Evolutionary conservation across 2,888 invertebrate genomes (phyloP).

Genomic region (Cephus spinipes): DNA sequence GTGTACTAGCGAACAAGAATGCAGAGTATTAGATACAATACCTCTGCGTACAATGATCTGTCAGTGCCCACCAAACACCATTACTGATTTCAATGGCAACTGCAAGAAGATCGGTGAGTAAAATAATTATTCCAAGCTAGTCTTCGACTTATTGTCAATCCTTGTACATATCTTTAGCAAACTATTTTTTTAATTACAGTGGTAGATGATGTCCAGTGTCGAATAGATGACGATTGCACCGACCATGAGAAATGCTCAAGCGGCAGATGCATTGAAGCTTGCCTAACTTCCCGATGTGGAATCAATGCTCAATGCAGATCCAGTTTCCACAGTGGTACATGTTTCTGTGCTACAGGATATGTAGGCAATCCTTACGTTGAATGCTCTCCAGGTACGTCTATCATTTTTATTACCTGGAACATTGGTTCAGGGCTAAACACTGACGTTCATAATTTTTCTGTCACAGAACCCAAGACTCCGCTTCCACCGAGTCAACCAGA

Average conservation of each 20-base stretch:
- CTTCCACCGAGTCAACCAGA: constrained; percentile 68
- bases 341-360: constrained; percentile 83
- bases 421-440: neutral
- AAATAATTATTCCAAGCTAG: neutral
- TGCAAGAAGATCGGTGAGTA: constrained; percentile 72
- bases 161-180: neutral
- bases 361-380: constrained; percentile 83
- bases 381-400: constrained; percentile 73
- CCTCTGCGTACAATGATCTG: constrained; percentile 89
- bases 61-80: constrained; percentile 85
- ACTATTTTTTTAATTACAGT: neutral
- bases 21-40: constrained; percentile 81
- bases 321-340: constrained; percentile 80
- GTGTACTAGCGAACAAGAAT: constrained; percentile 83
- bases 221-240: constrained; percentile 80
- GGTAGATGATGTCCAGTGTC: constrained; percentile 41
- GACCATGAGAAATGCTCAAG: constrained; percentile 80
- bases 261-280: constrained; percentile 83
- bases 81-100: constrained; percentile 78
- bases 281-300: constrained; percentile 82
- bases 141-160: neutral
- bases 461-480: constrained; percentile 53
- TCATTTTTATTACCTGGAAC: neutral
- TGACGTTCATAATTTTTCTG: neutral
- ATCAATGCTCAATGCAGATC: constrained; percentile 86